Evolutionary conservation across 2,797 vertebrate species (phyloP).

Genomic region (Neopelma chrysocephalum): DNA sequence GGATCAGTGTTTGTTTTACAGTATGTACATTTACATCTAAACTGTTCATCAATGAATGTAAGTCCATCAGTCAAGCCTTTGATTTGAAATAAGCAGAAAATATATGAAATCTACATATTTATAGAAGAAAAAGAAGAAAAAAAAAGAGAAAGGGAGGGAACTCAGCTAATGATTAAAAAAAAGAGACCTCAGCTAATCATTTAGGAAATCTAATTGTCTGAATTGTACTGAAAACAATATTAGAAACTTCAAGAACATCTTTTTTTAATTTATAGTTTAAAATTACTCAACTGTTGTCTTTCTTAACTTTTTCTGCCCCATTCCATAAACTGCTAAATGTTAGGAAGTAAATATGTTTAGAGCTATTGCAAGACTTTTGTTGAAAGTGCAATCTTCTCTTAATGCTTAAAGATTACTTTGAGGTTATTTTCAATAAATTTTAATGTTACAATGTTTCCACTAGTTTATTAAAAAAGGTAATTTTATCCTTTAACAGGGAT

Average conservation of each 20-base stretch:
- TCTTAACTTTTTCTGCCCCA: neutral
- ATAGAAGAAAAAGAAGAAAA: neutral
- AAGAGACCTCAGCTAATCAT: neutral
- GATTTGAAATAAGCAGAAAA: neutral
- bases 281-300: neutral
- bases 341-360: neutral
- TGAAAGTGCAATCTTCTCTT: conserved; percentile 59
- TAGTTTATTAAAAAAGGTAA: conserved; percentile 45
- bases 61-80: neutral
- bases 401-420: conserved; percentile 53
- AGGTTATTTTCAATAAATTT: conserved; percentile 59
- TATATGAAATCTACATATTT: neutral
- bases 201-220: neutral
- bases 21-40: neutral
- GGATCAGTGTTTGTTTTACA: neutral
- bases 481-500: conserved; percentile 7
- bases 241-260: neutral
- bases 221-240: neutral
- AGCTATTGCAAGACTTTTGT: neutral
- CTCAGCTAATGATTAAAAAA: neutral
- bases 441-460: conserved; percentile 43
- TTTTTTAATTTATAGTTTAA: conserved; percentile 35
- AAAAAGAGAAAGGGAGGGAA: neutral
- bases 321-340: neutral
- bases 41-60: neutral